These are phyloP conservation scores for Lemur catta DNA, from an alignment of 2,797 vertebrate species.

Conservation along the genomic window DNA sequence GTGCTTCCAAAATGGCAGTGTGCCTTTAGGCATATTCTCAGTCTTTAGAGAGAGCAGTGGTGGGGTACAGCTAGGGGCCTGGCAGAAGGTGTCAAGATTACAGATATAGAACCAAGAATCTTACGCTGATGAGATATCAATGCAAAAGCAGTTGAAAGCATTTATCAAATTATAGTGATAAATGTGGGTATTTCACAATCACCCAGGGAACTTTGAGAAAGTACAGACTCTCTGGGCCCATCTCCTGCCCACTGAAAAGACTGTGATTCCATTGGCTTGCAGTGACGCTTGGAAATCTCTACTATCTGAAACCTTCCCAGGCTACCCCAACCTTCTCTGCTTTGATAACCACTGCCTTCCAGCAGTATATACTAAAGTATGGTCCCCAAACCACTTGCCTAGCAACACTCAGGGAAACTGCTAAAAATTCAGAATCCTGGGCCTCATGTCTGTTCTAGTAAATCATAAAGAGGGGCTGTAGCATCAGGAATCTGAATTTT, in stretches of 20 bases:
- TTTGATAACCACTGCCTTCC: not conserved
- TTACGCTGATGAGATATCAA: not conserved
- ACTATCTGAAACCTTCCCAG: not conserved
- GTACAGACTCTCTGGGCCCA: not conserved
- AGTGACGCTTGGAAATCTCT: not conserved
- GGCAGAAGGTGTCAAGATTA: not conserved
- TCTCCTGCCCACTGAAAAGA: not conserved
- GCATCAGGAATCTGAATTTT: slow-evolving; percentile 30
- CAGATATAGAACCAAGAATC: not conserved
- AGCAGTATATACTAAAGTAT: not conserved
- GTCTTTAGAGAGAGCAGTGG: not conserved
- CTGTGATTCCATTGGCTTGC: not conserved
- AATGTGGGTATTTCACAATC: not conserved
- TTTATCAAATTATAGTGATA: not conserved
- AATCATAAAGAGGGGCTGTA: not conserved
- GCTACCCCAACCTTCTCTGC: not conserved
- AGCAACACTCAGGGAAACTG: not conserved
- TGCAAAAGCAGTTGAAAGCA: not conserved
- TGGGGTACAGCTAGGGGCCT: not conserved
- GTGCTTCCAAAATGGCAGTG: not conserved
- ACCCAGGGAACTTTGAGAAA: not conserved
- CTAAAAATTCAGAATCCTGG: not conserved
- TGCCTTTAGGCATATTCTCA: not conserved
- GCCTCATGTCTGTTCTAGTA: not conserved
- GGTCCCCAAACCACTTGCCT: not conserved